Base-by-base conservation (phyloP, 2,797 vertebrate species). In the Anguilla obscura region DNA sequence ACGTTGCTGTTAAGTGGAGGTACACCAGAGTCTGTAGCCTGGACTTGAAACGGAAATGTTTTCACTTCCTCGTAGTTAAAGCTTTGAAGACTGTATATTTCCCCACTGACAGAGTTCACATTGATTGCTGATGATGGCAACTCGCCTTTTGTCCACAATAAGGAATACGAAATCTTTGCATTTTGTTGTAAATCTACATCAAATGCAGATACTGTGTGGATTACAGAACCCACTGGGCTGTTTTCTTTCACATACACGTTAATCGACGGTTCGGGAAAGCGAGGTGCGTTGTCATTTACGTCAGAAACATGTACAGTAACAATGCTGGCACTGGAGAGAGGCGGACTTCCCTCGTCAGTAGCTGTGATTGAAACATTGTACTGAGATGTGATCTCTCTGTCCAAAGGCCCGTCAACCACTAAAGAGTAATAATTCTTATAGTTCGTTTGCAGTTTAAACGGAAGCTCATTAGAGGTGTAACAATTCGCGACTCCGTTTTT, bases 231-330 rank as follows among this genome's bases (percentile, higher is more conserved):
- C 6, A 92, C 93, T 1, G 89, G 93, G 87, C 95, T 95, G 89
- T 97, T 97, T 93, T 97, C 96, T 84, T 91, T 93, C 76, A 97
- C 87, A 87, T 94, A 96, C 83, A 96, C 88, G 74, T 96, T 90
- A 0, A 96, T 91, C 0, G 91, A 21, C 0, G 89, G 87, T 45
- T 93, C 93, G 33, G 88, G 50, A 85, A 97, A 97, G 33, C 85
- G 90, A 1, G 96, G 96, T 0, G 95, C 88, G 36, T 97, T 97
- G 85, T 97, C 96, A 27, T 92, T 92, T 80, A 92, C 88, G 84
- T 93, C 91, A 74, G 91, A 90, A 45, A 92, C 45, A 21, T 82
- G 27, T 27, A 91, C 87, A 60, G 86, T 86, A 63, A 92, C 54
- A 76, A 91, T 6, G 85, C 82, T 87, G 50, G 74, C 88, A 85